Evolutionary conservation across 2,888 invertebrate genomes (phyloP).

Genomic region (Lithophane ornitopus): DNA sequence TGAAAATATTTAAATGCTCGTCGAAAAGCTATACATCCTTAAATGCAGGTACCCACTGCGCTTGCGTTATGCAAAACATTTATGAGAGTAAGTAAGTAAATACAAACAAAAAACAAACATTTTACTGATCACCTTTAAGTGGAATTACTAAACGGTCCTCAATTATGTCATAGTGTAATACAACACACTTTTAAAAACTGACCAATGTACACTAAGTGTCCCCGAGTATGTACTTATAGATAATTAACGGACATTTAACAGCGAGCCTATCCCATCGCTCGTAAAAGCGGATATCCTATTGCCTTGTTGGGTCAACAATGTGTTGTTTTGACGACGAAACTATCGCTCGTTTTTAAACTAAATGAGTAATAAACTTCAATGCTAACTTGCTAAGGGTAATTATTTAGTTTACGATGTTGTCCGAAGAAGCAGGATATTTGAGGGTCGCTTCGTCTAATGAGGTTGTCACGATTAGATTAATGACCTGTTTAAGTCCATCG

Average conservation of each 20-base stretch:
- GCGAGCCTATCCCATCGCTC: conserved; percentile 44
- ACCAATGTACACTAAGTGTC: conserved; percentile 41
- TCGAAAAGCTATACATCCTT: neutral
- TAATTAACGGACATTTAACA: conserved; percentile 62
- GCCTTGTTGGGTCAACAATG: conserved; percentile 43
- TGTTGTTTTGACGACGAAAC: conserved; percentile 42
- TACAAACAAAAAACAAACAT: conserved; percentile 8
- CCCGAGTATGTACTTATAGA: conserved; percentile 46
- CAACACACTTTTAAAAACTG: conserved; percentile 42
- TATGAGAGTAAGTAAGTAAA: neutral
- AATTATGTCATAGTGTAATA: conserved; percentile 41
- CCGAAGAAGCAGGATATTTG: conserved; percentile 29
- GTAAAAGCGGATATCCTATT: conserved; percentile 60
- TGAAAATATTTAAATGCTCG: neutral
- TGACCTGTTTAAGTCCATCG: conserved; percentile 9
- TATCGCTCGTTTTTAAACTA: conserved; percentile 46
- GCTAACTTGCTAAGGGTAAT: conserved; percentile 26
- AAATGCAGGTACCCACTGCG: neutral
- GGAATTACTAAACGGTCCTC: conserved; percentile 37
- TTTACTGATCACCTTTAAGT: conserved; percentile 7
- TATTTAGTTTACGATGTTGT: conserved; percentile 46
- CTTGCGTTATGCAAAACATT: no score
- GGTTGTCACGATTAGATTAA: conserved; percentile 39
- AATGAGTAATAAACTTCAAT: conserved; percentile 49
- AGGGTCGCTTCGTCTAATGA: conserved; percentile 39